Conservation (phyloP, 2,888 invertebrate genomes). For the Ophion ventricosus region DNA sequence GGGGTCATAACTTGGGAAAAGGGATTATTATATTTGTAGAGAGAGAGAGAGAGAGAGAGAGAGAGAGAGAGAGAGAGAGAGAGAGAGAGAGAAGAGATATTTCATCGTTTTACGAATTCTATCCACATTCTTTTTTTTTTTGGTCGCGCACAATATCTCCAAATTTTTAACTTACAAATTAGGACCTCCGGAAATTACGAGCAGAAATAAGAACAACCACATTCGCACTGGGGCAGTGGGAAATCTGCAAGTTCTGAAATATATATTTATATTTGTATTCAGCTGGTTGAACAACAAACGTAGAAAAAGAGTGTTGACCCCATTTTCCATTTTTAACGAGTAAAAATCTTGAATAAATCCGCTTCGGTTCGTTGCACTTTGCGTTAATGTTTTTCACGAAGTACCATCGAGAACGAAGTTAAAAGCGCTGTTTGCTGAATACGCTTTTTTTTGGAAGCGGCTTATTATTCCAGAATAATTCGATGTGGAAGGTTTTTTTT, state of each 20-base stretch:
- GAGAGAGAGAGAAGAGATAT: constrained; percentile 9
- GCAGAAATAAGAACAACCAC: constrained; percentile 40
- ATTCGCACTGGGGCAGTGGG: background rate
- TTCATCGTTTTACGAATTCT: constrained; percentile 22
- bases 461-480: constrained; percentile 36
- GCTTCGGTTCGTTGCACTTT: constrained; percentile 36
- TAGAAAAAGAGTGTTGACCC: constrained; percentile 39
- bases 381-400: constrained; percentile 20
- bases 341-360: constrained; percentile 15
- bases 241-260: constrained; percentile 14
- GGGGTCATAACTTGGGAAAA: no score
- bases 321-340: constrained; percentile 40
- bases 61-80: background rate
- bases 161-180: constrained; percentile 68
- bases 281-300: constrained; percentile 4
- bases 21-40: background rate
- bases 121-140: constrained; percentile 43
- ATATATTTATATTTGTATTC: background rate
- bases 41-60: background rate
- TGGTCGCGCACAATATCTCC: constrained; percentile 59
- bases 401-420: constrained; percentile 21
- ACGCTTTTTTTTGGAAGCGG: background rate
- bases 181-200: constrained; percentile 40
- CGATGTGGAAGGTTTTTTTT: constrained; percentile 19
- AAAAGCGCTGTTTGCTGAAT: constrained; percentile 9